Conservation (phyloP, 2,888 invertebrate species). For the Zele albiditarsus region DNA sequence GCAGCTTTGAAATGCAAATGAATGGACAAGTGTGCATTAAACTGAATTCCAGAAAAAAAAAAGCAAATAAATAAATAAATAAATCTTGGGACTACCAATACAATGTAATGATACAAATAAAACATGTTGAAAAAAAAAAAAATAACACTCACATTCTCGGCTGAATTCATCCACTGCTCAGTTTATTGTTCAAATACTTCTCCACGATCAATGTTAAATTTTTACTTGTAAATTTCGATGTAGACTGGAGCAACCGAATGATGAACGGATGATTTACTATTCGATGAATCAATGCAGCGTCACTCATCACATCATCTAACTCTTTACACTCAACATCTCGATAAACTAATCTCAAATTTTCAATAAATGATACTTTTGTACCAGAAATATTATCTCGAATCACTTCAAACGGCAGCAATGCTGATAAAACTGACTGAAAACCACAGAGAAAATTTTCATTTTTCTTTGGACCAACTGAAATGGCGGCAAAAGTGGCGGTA, state of each 20-base stretch:
- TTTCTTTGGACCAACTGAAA: not conserved
- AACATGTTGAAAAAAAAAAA: conserved; percentile 6
- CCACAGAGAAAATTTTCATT: not conserved
- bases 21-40: not conserved
- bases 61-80: not conserved
- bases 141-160: conserved; percentile 6
- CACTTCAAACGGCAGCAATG: conserved; percentile 50
- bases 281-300: conserved; percentile 57
- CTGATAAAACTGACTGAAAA: conserved; percentile 56
- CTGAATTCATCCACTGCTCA: not conserved
- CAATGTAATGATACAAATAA: conserved; percentile 32
- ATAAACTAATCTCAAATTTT: conserved; percentile 49
- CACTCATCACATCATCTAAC: conserved; percentile 44
- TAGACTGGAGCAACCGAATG: conserved; percentile 47
- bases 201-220: conserved; percentile 42
- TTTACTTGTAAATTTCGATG: conserved; percentile 55
- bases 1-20: conserved; percentile 11
- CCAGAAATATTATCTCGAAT: conserved; percentile 46
- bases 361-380: conserved; percentile 47
- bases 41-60: not conserved
- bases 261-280: conserved; percentile 59
- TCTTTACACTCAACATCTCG: conserved; percentile 51
- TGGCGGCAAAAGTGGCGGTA: not conserved
- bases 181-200: conserved; percentile 10
- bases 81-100: conserved; percentile 14